These are phyloP conservation scores for Polypterus senegalus DNA, from an alignment of 2,113 vertebrate genomes.

Conservation along the genomic window DNA sequence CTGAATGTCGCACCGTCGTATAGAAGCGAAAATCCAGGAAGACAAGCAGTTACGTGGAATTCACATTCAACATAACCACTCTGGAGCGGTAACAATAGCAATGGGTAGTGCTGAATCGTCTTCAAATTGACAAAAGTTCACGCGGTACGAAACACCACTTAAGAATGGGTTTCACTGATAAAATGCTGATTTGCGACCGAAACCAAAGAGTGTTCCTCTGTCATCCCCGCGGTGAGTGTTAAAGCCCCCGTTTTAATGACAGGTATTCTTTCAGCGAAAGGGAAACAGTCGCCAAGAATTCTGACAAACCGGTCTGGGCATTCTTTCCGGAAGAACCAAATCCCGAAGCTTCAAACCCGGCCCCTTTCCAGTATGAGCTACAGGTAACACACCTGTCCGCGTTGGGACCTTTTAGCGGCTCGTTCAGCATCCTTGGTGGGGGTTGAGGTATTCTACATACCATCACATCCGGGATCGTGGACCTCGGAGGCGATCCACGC, in stretches of 20 bases:
- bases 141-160: not conserved
- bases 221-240: constrained; percentile 25
- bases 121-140: constrained; percentile 7
- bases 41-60: not conserved
- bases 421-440: constrained; percentile 23
- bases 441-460: not conserved
- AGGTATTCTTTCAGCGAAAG: constrained; percentile 19
- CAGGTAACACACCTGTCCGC: constrained; percentile 46
- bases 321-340: constrained; percentile 13
- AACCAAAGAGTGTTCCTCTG: constrained; percentile 19
- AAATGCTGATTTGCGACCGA: constrained; percentile 22
- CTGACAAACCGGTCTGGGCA: constrained; percentile 4
- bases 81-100: constrained; percentile 19
- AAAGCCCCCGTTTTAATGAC: no score
- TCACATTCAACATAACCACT: constrained; percentile 4
- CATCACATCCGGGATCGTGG: constrained; percentile 8
- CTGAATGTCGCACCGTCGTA: constrained; percentile 10
- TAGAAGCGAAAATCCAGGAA: not conserved
- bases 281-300: not conserved
- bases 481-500: no score
- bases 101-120: constrained; percentile 22
- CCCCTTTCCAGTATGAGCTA: constrained; percentile 29
- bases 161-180: not conserved
- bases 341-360: constrained; percentile 5
- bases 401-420: constrained; percentile 25